Evolutionary conservation across 2,113 vertebrate genomes (phyloP), one percentile per base, ranked within the genome.

Genomic region (Dascyllus trimaculatus): DNA sequence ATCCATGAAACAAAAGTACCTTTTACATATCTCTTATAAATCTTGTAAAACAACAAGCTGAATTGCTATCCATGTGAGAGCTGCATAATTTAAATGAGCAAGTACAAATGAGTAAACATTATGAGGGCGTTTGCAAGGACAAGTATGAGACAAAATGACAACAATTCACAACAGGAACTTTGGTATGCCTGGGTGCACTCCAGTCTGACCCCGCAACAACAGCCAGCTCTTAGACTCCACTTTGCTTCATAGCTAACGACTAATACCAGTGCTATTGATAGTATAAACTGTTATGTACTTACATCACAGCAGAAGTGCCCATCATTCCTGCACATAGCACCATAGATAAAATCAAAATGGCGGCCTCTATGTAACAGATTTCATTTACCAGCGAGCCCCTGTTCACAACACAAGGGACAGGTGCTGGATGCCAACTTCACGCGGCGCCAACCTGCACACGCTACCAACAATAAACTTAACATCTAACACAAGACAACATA

Each of bases 401-500:
- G 68, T 81, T 75, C 80, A 90, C 82, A 77, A 83, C 76, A 77
- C 61, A 78, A 70, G 71, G 71, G 81, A 85, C 64, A 26, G 66
- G 49, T 62, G 78, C 85, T 70, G 65, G 80, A 67, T 81, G 80
- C 78, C 73, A 79, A 86, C 84, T 85, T 88, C 64, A 80, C 74
- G 67, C 45, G 72, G 71, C 22, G 69, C 82, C 89, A 85, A 84
- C 69, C 76, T 87, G 83, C 80, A 88, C 80, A 51, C 51, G 73
- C 80, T 82, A 90, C 91, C 87, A 68, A 85, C 82, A 87, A 84
- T 83, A 79, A 85, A 85, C 53, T 59, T 79, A 74, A 80, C 59
- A 88, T 76, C 70, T 32, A 80, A 82, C 77, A 84, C 94, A 93
- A 94, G 94, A 96, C 94, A 95, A 95, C 82, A 89, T 94, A 92